Evolutionary conservation across 2,888 invertebrate genomes (phyloP).

Genomic region (Limnephilus rhombicus): DNA sequence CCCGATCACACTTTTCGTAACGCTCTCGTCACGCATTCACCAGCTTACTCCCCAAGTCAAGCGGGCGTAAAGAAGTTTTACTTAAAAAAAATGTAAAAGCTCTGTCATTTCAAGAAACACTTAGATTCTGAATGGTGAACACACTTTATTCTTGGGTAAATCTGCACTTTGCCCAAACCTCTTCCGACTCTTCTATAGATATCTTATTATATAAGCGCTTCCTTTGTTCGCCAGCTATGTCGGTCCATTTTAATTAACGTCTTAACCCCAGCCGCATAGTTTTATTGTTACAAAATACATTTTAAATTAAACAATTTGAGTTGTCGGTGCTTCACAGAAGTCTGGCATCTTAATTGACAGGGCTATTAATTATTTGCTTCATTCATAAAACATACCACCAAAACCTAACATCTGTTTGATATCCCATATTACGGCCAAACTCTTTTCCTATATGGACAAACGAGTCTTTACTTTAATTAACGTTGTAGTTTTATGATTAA

Average conservation of each 20-base stretch:
- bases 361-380: not conserved
- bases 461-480: not conserved
- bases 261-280: not conserved
- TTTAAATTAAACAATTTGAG: not conserved
- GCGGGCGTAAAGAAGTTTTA: no score
- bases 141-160: not conserved
- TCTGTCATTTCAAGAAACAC: not conserved
- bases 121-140: not conserved
- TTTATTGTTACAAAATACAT: not conserved
- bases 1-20: no score
- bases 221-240: not conserved
- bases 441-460: not conserved
- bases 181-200: not conserved
- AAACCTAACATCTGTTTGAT: not conserved
- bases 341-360: slow-evolving; percentile 8
- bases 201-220: not conserved
- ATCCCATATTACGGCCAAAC: not conserved
- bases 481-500: not conserved
- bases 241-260: not conserved
- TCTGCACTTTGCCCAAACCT: not conserved
- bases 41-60: no score
- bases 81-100: not conserved
- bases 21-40: no score
- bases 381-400: not conserved
- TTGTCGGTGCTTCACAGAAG: not conserved